Evolutionary conservation across 2,113 vertebrate species (phyloP).

Genomic region (Pachycephala philippinensis): DNA sequence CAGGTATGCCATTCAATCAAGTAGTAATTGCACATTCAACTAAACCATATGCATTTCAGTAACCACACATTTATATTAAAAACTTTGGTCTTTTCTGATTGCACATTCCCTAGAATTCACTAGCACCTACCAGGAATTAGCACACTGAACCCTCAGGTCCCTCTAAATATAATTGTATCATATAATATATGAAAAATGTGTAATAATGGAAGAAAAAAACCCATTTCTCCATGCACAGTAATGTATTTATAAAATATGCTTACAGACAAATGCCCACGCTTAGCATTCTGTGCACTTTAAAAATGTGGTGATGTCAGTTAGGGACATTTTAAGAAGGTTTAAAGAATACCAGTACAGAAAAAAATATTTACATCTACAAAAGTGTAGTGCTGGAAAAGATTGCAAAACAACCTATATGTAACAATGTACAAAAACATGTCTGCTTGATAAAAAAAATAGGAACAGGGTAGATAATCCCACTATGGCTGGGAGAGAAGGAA

Average conservation of each 20-base stretch:
- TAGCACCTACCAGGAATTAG: background rate
- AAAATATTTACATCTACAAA: background rate
- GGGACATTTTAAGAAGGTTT: background rate
- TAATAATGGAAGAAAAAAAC: background rate
- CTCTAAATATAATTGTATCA: background rate
- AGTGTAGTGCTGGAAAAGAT: background rate
- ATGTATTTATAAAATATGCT: background rate
- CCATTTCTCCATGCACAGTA: accelerated
- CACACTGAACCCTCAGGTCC: background rate
- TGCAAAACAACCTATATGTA: background rate
- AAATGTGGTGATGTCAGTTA: background rate
- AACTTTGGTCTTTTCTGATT: background rate
- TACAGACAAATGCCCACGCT: background rate
- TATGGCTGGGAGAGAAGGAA: background rate
- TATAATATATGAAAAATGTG: background rate
- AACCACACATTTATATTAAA: background rate
- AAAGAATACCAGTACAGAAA: background rate
- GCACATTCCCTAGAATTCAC: background rate
- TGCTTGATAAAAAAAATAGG: background rate
- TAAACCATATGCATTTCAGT: background rate
- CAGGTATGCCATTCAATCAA: background rate
- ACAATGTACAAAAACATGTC: background rate
- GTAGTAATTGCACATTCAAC: background rate
- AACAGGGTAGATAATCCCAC: background rate
- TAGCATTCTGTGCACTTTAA: background rate